A percentile compares a stretch with the other conserved stretches of the same genome.
phyloP scores from a whole-genome alignment of 2,888 invertebrate species.

The Podotricha telesiphe region DNA sequence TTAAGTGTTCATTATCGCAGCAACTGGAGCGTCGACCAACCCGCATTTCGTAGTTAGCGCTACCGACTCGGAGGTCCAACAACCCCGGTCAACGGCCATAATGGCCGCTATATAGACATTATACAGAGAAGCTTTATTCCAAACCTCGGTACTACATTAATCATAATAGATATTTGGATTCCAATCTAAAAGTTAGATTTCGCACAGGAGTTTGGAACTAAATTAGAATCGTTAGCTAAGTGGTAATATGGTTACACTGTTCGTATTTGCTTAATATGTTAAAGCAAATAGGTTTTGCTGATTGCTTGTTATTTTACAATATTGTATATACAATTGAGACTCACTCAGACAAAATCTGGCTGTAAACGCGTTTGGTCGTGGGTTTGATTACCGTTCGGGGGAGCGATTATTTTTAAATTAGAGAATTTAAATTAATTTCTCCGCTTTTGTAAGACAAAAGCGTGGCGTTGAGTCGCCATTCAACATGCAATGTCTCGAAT shows the following conservation, averaged over 20 bases:
- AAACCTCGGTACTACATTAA: slow-evolving; percentile 39
- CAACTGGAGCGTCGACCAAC: slow-evolving; percentile 37
- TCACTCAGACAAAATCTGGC: no score
- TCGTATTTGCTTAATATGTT: slow-evolving; percentile 9
- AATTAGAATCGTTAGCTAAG: slow-evolving; percentile 17
- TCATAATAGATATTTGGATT: slow-evolving; percentile 41
- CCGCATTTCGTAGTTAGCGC: slow-evolving; percentile 32
- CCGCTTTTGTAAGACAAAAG: no score
- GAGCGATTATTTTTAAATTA: no score
- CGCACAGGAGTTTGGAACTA: slow-evolving; percentile 26
- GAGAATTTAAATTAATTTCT: no score
- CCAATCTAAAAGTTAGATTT: slow-evolving; percentile 38
- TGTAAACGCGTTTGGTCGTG: no score
- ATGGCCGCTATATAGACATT: slow-evolving; percentile 22
- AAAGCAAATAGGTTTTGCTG: background rate
- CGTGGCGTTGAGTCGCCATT: no score
- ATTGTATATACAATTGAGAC: background rate
- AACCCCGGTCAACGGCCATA: slow-evolving; percentile 26
- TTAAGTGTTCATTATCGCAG: slow-evolving; percentile 40
- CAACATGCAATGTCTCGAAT: no score
- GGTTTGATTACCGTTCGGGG: no score
- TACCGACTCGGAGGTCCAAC: slow-evolving; percentile 21
- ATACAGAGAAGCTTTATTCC: slow-evolving; percentile 17
- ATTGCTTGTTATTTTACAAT: slow-evolving; percentile 1
- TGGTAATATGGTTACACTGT: slow-evolving; percentile 21